phyloP scores from a whole-genome alignment of 2,113 vertebrate species.

The Phaethon lepturus region DNA sequence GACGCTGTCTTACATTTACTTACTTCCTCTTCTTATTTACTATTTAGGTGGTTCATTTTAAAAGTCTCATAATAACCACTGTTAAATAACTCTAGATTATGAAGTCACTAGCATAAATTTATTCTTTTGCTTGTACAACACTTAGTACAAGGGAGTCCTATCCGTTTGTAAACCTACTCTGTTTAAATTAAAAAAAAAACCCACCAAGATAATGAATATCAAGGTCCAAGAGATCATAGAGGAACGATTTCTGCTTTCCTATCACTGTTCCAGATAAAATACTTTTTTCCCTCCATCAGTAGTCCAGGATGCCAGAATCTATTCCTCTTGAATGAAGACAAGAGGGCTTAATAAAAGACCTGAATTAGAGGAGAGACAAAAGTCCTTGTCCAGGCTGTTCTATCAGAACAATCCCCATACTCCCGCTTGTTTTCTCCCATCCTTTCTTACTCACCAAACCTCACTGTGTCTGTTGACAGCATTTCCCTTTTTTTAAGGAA shows the following conservation, averaged over 20 bases:
- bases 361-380: neutral
- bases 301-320: neutral
- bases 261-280: neutral
- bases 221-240: neutral
- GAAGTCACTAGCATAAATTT: neutral
- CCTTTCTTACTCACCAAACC: neutral
- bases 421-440: neutral
- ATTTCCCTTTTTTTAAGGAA: neutral
- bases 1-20: neutral
- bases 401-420: neutral
- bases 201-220: neutral
- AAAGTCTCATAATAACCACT: neutral
- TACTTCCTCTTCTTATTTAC: neutral
- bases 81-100: neutral
- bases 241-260: neutral
- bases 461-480: neutral
- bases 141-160: neutral
- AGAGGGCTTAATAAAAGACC: neutral
- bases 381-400: neutral
- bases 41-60: neutral
- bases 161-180: neutral
- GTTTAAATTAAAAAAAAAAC: neutral
- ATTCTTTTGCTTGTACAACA: neutral
- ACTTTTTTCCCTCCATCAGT: neutral
- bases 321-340: fast-evolving